Base-by-base conservation (phyloP, 2,113 vertebrate genomes). In the Brachypteracias leptosomus region DNA sequence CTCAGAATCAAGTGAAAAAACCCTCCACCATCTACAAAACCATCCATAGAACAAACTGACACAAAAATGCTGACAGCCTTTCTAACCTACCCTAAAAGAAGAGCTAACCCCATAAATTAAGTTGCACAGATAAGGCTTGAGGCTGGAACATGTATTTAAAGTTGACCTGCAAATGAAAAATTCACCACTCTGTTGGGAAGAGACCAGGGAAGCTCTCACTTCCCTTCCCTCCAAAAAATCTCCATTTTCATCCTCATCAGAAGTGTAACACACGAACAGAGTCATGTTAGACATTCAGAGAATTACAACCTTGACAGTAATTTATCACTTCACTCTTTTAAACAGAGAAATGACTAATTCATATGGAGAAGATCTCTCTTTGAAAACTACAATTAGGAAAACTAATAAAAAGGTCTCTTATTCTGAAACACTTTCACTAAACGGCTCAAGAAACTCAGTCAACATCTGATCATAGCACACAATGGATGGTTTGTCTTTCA, bases 121-220 rank as follows among this genome's bases (percentile, higher is more conserved):
- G 67, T 9, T 49, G 62, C 74, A 93, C 31, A 87, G 36, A 66
- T 75, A 85, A 96, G 80, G 70, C 79, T 94, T 96, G 94, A 96
- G 93, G 96, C 96, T 95, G 90, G 68, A 96, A 93, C 28, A 51
- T 42, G 95, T 95, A 97, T 96, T 93, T 89, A 76, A 96, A 96
- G 96, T 96, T 96, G 96, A 97, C 88, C 96, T 96, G 96, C 96
- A 97, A 96, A 97, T 29, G 95, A 93, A 93, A 95, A 94, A 90
- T 61, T 81, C 44, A 74, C 33, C 57, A 26, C 46, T 38, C 29
- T 20, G 8, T 1, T 79, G 26, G 71, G 31, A 74, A 66, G 16
- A 80, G 29, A 54, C 8, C 4, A 14, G 4, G 33, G 44, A 91
- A 17, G 28, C 10, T 66, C 61, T 86, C n/a, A 5, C 33, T 33